Evolutionary conservation across 30 jellyfish, hydroid and myxozoan species (phyloP).

Genomic region (Pseudorhiza aurosa): DNA sequence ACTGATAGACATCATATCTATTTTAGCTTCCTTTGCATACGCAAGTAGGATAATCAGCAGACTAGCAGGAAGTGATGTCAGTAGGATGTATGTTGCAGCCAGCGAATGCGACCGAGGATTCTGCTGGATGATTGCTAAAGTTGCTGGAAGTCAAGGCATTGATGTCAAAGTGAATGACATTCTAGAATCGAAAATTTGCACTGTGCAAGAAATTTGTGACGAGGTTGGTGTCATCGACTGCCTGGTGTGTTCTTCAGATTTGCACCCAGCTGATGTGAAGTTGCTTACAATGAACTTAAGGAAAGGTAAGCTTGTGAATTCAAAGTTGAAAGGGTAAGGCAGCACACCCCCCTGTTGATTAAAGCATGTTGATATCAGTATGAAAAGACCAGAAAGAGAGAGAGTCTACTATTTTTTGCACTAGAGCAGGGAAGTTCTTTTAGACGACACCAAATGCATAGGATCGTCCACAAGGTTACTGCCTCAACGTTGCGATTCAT

Average conservation of each 20-base stretch:
- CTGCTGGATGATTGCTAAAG: constrained; percentile 4
- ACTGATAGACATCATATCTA: no score
- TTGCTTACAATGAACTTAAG: neutral
- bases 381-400: no score
- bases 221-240: neutral
- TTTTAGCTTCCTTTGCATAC: constrained; percentile 5
- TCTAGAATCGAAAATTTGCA: neutral
- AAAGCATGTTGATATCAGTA: no score
- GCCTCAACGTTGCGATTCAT: no score
- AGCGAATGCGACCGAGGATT: neutral
- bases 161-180: neutral
- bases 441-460: no score
- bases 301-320: constrained; percentile 13
- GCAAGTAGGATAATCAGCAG: neutral
- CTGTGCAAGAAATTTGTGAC: neutral
- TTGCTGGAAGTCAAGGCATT: neutral
- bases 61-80: neutral
- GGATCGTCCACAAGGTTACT: no score
- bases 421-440: no score
- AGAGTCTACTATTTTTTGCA: no score
- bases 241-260: constrained; percentile 10
- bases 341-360: no score
- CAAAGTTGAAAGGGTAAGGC: no score
- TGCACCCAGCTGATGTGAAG: constrained; percentile 22
- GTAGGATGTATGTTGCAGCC: neutral